These are phyloP conservation scores for Mercenaria mercenaria DNA, from an alignment of 1,140 invertebrate genomes.

Conservation along the genomic window DNA sequence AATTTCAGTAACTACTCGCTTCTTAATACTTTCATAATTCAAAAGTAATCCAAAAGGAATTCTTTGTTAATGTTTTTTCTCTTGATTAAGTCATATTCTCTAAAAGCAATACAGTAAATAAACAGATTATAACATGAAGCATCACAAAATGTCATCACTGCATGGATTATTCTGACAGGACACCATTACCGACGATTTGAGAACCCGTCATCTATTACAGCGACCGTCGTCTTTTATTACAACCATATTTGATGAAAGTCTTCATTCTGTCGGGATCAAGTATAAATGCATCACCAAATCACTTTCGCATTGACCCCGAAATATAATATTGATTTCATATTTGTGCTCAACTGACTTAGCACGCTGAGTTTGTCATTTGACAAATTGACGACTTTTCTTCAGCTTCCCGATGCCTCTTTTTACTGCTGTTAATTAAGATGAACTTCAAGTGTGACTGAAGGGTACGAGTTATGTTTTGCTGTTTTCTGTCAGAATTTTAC, in stretches of 20 bases:
- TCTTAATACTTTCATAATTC: no score
- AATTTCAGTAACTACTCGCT: no score
- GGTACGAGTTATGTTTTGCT: not conserved
- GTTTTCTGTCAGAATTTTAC: slow-evolving; percentile 1
- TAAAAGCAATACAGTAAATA: slow-evolving; percentile 61
- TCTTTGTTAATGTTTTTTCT: not conserved
- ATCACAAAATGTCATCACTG: not conserved
- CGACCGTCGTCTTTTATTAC: not conserved
- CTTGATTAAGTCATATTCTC: slow-evolving; percentile 44
- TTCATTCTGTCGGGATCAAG: slow-evolving; percentile 24
- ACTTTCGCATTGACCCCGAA: slow-evolving; percentile 61
- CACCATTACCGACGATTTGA: slow-evolving; percentile 45
- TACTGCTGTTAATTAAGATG: slow-evolving; percentile 27
- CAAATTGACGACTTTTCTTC: slow-evolving; percentile 40
- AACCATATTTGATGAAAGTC: slow-evolving; percentile 43
- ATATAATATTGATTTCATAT: slow-evolving; percentile 69
- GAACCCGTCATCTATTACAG: slow-evolving; percentile 34
- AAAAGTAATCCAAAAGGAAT: no score
- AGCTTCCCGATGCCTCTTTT: slow-evolving; percentile 21
- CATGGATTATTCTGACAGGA: slow-evolving; percentile 55
- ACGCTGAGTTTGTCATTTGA: slow-evolving; percentile 56
- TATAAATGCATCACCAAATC: slow-evolving; percentile 65
- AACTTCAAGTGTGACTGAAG: slow-evolving; percentile 16
- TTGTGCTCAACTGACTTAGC: slow-evolving; percentile 43
- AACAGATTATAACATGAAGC: slow-evolving; percentile 57